Percentiles rank a stretch among this genome's conserved stretches.
phyloP scores from a whole-genome alignment of 2,797 vertebrate genomes.

The Oryzias dopingdopingensis region DNA sequence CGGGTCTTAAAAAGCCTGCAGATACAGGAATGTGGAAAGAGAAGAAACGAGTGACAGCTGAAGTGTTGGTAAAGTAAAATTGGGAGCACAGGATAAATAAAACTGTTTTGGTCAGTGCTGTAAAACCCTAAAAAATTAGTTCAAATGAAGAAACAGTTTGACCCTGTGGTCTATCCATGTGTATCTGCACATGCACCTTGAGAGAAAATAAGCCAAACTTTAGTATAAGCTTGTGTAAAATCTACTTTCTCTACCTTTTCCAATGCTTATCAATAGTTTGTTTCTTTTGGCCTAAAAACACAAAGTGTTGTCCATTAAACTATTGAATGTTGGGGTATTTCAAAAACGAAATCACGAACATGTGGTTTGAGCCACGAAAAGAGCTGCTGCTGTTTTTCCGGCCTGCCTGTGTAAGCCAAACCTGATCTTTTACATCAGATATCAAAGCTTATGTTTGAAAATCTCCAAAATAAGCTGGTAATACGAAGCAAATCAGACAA shows the following conservation, averaged over 20 bases:
- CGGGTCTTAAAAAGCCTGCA: conserved; percentile 53
- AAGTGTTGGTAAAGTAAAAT: conserved; percentile 11
- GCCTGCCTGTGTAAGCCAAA: conserved; percentile 43
- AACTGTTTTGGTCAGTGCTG: conserved; percentile 15
- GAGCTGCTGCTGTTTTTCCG: conserved; percentile 37
- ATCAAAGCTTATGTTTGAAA: conserved; percentile 36
- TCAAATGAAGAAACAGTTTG: conserved; percentile 29
- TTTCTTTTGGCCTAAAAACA: conserved; percentile 67
- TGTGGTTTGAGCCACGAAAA: conserved; percentile 50
- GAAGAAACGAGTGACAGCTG: conserved; percentile 29
- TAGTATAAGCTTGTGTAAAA: conserved; percentile 58
- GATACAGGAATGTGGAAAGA: conserved; percentile 40
- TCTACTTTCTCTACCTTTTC: conserved; percentile 62
- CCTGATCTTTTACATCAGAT: conserved; percentile 51
- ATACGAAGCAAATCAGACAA: conserved; percentile 30
- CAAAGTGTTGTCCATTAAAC: conserved; percentile 69
- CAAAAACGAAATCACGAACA: conserved; percentile 70
- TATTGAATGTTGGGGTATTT: conserved; percentile 45
- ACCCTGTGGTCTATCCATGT: conserved; percentile 39
- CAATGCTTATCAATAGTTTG: conserved; percentile 65
- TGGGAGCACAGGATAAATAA: conserved; percentile 38
- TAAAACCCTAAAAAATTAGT: conserved; percentile 23
- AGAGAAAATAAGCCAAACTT: conserved; percentile 65
- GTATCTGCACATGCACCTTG: conserved; percentile 59
- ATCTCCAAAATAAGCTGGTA: conserved; percentile 31